Conservation (phyloP, 2,888 invertebrate genomes). For the Pycnomerus fuliginosus region DNA sequence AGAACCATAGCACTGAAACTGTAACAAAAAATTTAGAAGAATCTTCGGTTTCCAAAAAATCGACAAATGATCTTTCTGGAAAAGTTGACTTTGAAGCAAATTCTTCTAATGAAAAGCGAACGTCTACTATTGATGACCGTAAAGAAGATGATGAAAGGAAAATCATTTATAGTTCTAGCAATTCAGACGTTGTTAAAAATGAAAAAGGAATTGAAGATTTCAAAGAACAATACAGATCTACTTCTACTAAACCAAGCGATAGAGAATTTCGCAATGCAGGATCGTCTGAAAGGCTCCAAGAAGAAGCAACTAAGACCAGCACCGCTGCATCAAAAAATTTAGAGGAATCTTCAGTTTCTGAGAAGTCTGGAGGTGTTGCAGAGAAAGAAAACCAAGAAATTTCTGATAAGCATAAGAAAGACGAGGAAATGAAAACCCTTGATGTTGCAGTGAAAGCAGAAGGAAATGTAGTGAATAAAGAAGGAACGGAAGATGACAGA, state of each 20-base stretch:
- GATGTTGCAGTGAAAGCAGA: too few species aligned
- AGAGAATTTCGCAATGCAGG: too few species aligned
- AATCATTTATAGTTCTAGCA: too few species aligned
- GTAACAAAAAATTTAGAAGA: conserved; percentile 1
- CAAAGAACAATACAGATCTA: background rate
- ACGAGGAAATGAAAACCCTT: too few species aligned
- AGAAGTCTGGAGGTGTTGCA: conserved; percentile 1
- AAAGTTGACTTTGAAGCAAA: background rate
- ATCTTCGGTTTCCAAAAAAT: background rate
- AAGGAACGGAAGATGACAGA: too few species aligned
- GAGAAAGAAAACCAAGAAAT: too few species aligned
- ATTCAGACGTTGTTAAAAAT: background rate
- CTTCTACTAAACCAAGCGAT: background rate
- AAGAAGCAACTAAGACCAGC: background rate
- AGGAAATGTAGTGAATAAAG: too few species aligned
- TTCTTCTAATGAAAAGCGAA: too few species aligned
- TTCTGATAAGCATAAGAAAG: too few species aligned
- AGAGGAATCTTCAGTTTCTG: background rate
- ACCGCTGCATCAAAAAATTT: background rate
- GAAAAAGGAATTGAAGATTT: conserved; percentile 1
- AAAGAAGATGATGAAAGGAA: too few species aligned
- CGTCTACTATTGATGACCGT: background rate
- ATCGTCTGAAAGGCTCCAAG: background rate
- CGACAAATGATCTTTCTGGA: background rate
- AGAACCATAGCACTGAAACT: background rate